Conservation (phyloP, 2,888 invertebrate genomes). For the Loripinus fragilis region DNA sequence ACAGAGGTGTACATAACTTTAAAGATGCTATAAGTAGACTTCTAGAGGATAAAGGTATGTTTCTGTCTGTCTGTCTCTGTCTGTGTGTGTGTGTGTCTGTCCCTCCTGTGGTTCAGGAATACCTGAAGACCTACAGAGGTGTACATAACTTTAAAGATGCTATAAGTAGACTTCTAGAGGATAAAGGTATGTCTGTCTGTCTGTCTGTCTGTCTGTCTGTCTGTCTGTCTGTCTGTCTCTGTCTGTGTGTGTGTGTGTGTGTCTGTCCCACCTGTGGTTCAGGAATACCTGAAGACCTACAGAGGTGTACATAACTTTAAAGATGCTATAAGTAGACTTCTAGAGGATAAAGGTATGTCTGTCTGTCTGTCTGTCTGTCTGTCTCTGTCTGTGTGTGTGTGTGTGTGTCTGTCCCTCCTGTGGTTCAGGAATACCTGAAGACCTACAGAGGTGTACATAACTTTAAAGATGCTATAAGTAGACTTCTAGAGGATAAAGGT, state of each 20-base stretch:
- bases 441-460: conserved; percentile 73
- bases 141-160: conserved; percentile 76
- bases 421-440: conserved; percentile 76
- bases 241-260: too few species aligned
- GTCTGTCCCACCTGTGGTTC: conserved; percentile 73
- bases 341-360: conserved; percentile 77
- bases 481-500: conserved; percentile 79
- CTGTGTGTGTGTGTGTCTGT: too few species aligned
- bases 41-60: conserved; percentile 78
- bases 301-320: conserved; percentile 76
- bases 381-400: too few species aligned
- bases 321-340: conserved; percentile 71
- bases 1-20: conserved; percentile 74
- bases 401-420: conserved; percentile 65
- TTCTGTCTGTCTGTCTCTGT: too few species aligned
- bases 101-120: conserved; percentile 77
- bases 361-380: too few species aligned
- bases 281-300: conserved; percentile 76
- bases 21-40: conserved; percentile 75
- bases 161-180: conserved; percentile 73
- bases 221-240: too few species aligned
- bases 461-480: conserved; percentile 76
- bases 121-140: conserved; percentile 73
- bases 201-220: conserved; percentile 47
- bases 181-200: conserved; percentile 78